These are phyloP conservation scores for Plumapathes pennacea DNA, from an alignment of 92 coral and sea anemone genomes.

Conservation along the genomic window DNA sequence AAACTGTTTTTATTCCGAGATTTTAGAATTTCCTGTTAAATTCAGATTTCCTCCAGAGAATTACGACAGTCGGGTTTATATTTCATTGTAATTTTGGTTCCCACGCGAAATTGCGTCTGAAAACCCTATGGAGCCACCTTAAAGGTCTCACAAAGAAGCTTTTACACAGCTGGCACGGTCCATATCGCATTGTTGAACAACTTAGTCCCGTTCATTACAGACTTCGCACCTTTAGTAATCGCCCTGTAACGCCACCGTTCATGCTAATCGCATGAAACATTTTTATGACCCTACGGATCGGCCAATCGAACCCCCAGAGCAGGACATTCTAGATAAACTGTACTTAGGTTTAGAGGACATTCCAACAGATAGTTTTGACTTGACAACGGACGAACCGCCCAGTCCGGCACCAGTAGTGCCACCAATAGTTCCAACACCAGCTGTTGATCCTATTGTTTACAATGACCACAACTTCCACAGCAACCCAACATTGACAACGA, in stretches of 20 bases:
- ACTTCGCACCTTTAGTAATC: background rate
- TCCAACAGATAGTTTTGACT: constrained; percentile 6
- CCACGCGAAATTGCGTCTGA: too few species aligned
- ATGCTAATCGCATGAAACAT: constrained; percentile 20
- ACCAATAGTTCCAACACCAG: too few species aligned
- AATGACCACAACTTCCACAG: too few species aligned
- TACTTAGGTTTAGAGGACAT: background rate
- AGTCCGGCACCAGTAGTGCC: too few species aligned
- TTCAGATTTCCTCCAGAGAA: too few species aligned
- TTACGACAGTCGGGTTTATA: too few species aligned
- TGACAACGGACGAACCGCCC: too few species aligned
- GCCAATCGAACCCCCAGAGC: constrained; percentile 26
- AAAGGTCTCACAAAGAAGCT: constrained; percentile 34
- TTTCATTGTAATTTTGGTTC: too few species aligned
- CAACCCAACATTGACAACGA: background rate
- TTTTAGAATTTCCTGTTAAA: too few species aligned
- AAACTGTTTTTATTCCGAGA: too few species aligned
- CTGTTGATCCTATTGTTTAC: too few species aligned
- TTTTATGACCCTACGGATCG: constrained; percentile 6
- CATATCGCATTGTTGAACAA: constrained; percentile 11
- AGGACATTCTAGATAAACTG: constrained; percentile 1
- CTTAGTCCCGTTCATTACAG: constrained; percentile 18
- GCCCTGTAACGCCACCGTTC: background rate
- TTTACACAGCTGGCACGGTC: constrained; percentile 17
- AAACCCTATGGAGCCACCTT: too few species aligned